Evolutionary conservation across 2,888 invertebrate species (phyloP), one percentile per base, ranked within the genome.

Genomic region (Cyrtodaria siliqua): DNA sequence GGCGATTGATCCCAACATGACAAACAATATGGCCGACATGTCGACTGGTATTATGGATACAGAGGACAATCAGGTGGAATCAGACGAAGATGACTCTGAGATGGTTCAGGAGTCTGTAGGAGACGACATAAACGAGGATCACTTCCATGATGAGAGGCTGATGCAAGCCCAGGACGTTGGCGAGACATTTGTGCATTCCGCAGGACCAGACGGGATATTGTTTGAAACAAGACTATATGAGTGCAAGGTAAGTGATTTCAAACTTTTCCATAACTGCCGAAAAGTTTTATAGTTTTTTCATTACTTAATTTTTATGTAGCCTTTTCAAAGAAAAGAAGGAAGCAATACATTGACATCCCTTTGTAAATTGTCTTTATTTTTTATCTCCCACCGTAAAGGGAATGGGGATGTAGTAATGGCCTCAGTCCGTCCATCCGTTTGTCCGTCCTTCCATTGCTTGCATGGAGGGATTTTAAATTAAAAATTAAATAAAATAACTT

Each of bases 1-100:
- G 14, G 64, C 80, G 2, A 80, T 80, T 53, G 77, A 80, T 63
- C 80, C 80, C 2, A 80, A 80, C 57, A 76, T 80, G 69, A 80
- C 76, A 14, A 64, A 63, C 23, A 53, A 63, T 29, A 66, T 71
- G 53, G 49, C 60, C 9, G 68, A 68, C 47, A 61, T 73, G 20
- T 40, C 63, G 33, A 50, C 14, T 57, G 52, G 27, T 0, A 40
- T 40, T 55, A 18, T 29, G 29, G 81, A 81, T 59, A 69, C 68
- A 20, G 71, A 71, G 8, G 80, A 70, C 9, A 67, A 73, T 56
- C 53, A 68, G n/a, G 74, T 79, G 16, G 73, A 74, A 44, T 44
- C 55, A 27, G 67, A 26, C 18, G n/a, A 23, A 23, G 67, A 57
- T 0, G 74, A 68, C 20, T 16, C 26, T 24, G 74, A 70, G n/a